These are phyloP conservation scores for Patella vulgata DNA, from an alignment of 1,140 invertebrate species.

Conservation along the genomic window DNA sequence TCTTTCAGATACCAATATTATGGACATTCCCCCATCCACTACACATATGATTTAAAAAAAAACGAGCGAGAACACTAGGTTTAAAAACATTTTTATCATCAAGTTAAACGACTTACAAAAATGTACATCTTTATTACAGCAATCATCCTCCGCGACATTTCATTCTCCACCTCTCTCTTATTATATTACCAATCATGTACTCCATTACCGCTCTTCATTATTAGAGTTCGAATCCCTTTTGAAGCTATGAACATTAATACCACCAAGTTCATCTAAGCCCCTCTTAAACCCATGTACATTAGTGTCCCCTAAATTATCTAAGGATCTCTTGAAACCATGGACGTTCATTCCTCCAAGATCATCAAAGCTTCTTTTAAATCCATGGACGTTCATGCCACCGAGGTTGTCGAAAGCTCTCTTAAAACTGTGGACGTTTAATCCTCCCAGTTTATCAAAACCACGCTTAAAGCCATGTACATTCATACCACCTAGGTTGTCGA, in stretches of 20 bases:
- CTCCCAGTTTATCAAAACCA: slow-evolving; percentile 15
- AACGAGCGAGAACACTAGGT: too few relatives aligned
- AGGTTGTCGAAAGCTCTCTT: slow-evolving; percentile 17
- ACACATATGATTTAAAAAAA: too few relatives aligned
- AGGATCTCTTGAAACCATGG: slow-evolving; percentile 17
- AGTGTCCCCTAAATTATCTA: slow-evolving; percentile 15
- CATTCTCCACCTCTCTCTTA: too few relatives aligned
- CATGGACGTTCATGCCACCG: slow-evolving; percentile 16
- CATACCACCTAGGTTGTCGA: slow-evolving; percentile 11
- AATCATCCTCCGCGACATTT: too few relatives aligned
- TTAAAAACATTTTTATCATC: too few relatives aligned
- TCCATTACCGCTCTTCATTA: too few relatives aligned
- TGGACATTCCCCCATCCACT: too few relatives aligned
- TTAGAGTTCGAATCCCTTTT: slow-evolving; percentile 16
- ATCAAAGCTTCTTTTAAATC: slow-evolving; percentile 18
- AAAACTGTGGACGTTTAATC: slow-evolving; percentile 15
- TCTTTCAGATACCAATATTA: too few relatives aligned
- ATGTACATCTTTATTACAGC: too few relatives aligned
- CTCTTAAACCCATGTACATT: slow-evolving; percentile 20
- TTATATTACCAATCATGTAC: too few relatives aligned
- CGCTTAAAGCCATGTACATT: slow-evolving; percentile 20
- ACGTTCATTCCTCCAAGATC: slow-evolving; percentile 14
- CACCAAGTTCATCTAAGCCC: slow-evolving; percentile 17
- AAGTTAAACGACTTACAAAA: too few relatives aligned
- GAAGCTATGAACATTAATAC: slow-evolving; percentile 16